These are phyloP conservation scores for Chunga burmeisteri DNA, from an alignment of 2,113 vertebrate genomes.

Conservation along the genomic window DNA sequence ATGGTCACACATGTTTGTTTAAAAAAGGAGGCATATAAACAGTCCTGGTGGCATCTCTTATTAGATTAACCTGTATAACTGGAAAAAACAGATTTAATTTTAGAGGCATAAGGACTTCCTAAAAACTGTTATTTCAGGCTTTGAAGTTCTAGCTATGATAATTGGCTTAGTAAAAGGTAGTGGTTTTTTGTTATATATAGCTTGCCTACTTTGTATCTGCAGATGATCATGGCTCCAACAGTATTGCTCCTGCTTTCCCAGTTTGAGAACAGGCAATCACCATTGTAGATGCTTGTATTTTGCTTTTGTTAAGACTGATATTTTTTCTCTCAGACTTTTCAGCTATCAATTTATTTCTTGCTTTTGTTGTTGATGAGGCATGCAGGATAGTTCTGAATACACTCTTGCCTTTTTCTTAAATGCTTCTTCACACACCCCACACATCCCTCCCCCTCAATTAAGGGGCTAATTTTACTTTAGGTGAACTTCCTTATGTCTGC, in stretches of 20 bases:
- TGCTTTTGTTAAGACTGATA: background rate
- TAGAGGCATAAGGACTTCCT: background rate
- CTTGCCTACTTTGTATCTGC: background rate
- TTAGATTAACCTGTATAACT: background rate
- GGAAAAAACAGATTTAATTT: background rate
- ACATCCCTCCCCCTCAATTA: rapidly evolving
- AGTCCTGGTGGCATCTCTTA: background rate
- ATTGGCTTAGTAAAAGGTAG: background rate
- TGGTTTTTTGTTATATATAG: background rate
- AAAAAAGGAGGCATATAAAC: background rate
- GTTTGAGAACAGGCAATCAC: background rate
- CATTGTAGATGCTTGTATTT: background rate
- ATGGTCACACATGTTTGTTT: background rate
- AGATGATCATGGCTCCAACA: background rate
- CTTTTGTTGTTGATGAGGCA: background rate
- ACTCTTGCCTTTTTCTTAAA: background rate
- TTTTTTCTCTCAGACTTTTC: background rate
- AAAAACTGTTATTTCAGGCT: background rate
- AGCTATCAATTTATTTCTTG: background rate
- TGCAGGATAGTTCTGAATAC: background rate
- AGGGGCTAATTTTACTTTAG: background rate
- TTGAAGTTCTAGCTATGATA: background rate
- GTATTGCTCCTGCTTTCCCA: background rate
- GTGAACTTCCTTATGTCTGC: background rate
- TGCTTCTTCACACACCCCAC: rapidly evolving